A percentile compares a stretch with the other conserved stretches of the same genome.
phyloP scores from a whole-genome alignment of 2,888 invertebrate species.

The Athalia cordata region DNA sequence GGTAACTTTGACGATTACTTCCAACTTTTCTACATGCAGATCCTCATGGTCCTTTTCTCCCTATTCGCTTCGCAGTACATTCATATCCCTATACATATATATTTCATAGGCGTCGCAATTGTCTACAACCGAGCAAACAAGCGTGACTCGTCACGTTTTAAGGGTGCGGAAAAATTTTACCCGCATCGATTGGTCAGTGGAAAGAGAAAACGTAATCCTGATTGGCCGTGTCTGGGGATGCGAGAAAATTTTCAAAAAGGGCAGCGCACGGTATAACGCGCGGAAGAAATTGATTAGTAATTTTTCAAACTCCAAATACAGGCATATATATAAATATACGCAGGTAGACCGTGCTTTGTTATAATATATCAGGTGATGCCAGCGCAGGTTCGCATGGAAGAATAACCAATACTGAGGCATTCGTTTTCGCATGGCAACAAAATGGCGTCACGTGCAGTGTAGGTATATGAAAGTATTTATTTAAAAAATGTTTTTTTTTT shows the following conservation, averaged over 20 bases:
- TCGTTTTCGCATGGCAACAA: too few relatives aligned
- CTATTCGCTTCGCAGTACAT: not conserved
- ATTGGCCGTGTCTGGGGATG: constrained; percentile 35
- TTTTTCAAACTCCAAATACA: constrained; percentile 16
- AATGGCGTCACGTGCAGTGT: too few relatives aligned
- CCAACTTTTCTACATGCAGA: not conserved
- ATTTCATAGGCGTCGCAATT: constrained; percentile 43
- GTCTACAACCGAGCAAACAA: constrained; percentile 44
- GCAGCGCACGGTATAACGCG: constrained; percentile 52
- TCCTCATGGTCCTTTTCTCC: not conserved
- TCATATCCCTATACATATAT: constrained; percentile 50
- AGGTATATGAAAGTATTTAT: too few relatives aligned
- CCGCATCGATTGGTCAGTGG: constrained; percentile 37
- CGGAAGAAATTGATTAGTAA: constrained; percentile 53
- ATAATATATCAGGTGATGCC: not conserved
- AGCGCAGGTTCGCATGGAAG: constrained; percentile 1
- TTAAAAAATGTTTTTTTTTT: not conserved
- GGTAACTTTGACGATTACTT: not conserved
- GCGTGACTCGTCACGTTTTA: constrained; percentile 46
- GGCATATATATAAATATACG: not conserved
- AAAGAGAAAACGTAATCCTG: constrained; percentile 40
- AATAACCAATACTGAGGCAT: not conserved
- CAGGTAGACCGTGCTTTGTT: not conserved
- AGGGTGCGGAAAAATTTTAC: constrained; percentile 28
- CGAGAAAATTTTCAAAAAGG: constrained; percentile 1